Percentiles rank a stretch among this genome's conserved stretches.
These are phyloP conservation scores for Fissipunctia ypsillon DNA, from an alignment of 2,888 invertebrate genomes.

Conservation along the genomic window DNA sequence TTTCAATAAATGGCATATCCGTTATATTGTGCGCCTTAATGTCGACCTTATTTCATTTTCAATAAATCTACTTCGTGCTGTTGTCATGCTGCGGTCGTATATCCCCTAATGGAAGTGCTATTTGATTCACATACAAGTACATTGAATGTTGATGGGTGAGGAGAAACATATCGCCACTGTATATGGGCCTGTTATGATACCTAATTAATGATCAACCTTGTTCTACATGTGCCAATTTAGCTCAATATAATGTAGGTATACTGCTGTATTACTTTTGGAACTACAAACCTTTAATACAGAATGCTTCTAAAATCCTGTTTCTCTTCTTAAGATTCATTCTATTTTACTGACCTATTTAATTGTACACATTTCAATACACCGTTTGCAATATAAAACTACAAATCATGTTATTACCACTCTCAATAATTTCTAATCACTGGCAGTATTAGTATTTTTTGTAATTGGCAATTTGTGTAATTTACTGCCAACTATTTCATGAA, in stretches of 20 bases:
- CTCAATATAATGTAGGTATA: not conserved
- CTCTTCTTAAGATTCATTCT: not conserved
- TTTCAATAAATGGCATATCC: slow-evolving; percentile 53
- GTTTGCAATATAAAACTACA: not conserved
- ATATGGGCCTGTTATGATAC: slow-evolving; percentile 27
- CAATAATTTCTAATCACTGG: not conserved
- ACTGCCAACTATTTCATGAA: not conserved
- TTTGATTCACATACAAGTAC: slow-evolving; percentile 45
- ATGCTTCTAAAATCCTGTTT: not conserved
- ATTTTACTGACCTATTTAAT: not conserved
- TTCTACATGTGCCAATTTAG: slow-evolving; percentile 28
- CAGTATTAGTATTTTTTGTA: not conserved
- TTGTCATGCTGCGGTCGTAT: slow-evolving; percentile 25
- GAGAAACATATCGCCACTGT: slow-evolving; percentile 13
- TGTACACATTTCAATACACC: not conserved
- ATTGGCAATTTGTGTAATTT: not conserved
- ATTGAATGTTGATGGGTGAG: slow-evolving; percentile 39
- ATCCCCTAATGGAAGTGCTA: slow-evolving; percentile 42
- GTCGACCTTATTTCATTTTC: slow-evolving; percentile 58
- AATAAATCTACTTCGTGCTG: slow-evolving; percentile 40
- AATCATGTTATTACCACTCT: not conserved
- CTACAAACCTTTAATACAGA: not conserved
- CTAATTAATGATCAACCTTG: slow-evolving; percentile 36
- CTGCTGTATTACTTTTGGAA: not conserved
- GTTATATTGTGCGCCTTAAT: slow-evolving; percentile 27